phyloP scores from a whole-genome alignment of 2,888 invertebrate genomes.

The Synanthedon andrenaeformis region DNA sequence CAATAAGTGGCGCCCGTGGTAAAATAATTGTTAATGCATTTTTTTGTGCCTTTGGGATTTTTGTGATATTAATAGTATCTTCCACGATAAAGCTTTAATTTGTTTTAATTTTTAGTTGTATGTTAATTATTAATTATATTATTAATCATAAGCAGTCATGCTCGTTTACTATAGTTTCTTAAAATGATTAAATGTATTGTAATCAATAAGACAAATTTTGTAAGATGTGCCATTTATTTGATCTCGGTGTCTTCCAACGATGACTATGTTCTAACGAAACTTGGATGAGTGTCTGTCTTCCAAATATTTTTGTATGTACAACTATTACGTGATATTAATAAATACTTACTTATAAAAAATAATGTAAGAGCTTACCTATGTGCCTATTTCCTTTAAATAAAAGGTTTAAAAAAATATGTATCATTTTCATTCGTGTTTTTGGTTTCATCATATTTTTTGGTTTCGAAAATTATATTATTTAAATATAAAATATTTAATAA shows the following conservation, averaged over 20 bases:
- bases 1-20: conserved; percentile 63
- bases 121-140: conserved; percentile 5
- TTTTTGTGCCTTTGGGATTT: conserved; percentile 2
- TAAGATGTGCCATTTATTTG: conserved; percentile 49
- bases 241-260: conserved; percentile 55
- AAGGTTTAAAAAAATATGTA: too few relatives aligned
- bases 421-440: too few relatives aligned
- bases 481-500: too few relatives aligned
- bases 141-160: conserved; percentile 15
- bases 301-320: background rate
- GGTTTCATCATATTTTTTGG: too few relatives aligned
- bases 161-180: conserved; percentile 16
- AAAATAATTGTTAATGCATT: conserved; percentile 7
- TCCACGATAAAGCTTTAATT: conserved; percentile 68
- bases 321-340: background rate
- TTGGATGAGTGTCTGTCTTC: background rate
- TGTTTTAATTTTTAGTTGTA: conserved; percentile 43
- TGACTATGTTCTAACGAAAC: conserved; percentile 3
- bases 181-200: too few relatives aligned
- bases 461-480: too few relatives aligned
- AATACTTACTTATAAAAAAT: background rate
- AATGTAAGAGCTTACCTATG: too few relatives aligned
- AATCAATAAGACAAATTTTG: conserved; percentile 7
- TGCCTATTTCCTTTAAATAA: too few relatives aligned
- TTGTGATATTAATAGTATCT: conserved; percentile 59